These are phyloP conservation scores for Ochropleura plecta DNA, from an alignment of 2,888 invertebrate species.

Conservation along the genomic window DNA sequence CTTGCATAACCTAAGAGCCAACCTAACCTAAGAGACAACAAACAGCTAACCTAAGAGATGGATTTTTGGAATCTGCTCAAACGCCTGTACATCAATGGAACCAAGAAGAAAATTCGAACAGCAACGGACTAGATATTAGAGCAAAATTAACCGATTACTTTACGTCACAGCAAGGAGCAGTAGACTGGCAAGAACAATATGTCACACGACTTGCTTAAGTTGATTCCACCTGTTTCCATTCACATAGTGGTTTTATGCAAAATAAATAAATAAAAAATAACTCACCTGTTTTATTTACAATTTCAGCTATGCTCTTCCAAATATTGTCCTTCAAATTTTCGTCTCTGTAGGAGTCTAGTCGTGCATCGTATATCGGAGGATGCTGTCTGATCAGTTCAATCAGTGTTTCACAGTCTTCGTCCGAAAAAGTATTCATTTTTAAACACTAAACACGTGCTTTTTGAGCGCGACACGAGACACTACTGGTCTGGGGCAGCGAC, in stretches of 20 bases:
- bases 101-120: conserved; percentile 1
- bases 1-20: conserved; percentile 62
- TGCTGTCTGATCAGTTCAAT: conserved; percentile 6
- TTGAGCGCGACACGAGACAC: conserved; percentile 14
- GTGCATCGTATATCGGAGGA: background rate
- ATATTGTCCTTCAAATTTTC: background rate
- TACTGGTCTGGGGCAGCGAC: conserved; percentile 1
- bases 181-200: background rate
- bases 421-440: background rate
- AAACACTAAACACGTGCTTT: background rate
- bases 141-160: conserved; percentile 8
- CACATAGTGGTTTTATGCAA: too few relatives aligned
- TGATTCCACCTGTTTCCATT: too few relatives aligned
- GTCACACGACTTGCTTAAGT: background rate
- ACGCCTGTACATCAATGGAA: background rate
- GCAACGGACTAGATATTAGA: conserved; percentile 7
- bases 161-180: conserved; percentile 6
- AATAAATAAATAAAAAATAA: too few relatives aligned
- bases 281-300: too few relatives aligned
- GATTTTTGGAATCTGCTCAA: conserved; percentile 17
- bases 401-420: background rate
- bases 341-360: too few relatives aligned
- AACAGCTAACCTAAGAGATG: conserved; percentile 48
- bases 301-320: too few relatives aligned
- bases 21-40: too few relatives aligned